Conservation (phyloP, 2,888 invertebrate species). For the Aphidius colemani region DNA sequence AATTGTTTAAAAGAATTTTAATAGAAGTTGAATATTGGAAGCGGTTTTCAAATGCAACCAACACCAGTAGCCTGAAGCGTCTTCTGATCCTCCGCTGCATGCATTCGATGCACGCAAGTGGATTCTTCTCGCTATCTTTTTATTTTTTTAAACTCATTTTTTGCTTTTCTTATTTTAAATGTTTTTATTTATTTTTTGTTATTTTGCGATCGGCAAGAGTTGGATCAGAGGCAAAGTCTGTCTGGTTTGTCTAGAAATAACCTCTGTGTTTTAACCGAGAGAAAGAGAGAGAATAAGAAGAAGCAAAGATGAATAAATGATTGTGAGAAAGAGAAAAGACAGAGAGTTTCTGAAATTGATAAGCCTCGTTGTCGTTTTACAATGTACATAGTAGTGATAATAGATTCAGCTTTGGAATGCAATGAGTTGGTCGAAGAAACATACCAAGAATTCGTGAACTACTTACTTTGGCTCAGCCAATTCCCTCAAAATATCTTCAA, state of each 20-base stretch:
- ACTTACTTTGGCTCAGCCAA: too few species aligned
- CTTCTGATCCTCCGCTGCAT: constrained; percentile 46
- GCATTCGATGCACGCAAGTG: constrained; percentile 27
- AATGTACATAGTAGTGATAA: constrained; percentile 31
- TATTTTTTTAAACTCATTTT: constrained; percentile 4
- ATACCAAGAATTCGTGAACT: constrained; percentile 16
- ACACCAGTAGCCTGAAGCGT: constrained; percentile 56
- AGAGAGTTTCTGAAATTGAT: constrained; percentile 17
- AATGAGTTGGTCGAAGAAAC: constrained; percentile 15
- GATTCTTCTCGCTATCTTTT: not conserved
- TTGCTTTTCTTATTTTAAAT: constrained; percentile 8
- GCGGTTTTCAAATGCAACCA: constrained; percentile 45
- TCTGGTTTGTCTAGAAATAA: too few species aligned
- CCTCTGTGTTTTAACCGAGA: too few species aligned
- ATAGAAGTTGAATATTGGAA: constrained; percentile 27
- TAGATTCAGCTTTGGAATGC: constrained; percentile 22
- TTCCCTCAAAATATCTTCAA: too few species aligned
- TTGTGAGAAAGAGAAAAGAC: too few species aligned
- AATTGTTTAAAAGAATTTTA: constrained; percentile 9
- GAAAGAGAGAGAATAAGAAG: too few species aligned
- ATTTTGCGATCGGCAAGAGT: too few species aligned
- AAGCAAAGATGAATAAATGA: too few species aligned
- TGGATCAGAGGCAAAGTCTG: too few species aligned
- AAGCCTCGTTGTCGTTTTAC: constrained; percentile 35
- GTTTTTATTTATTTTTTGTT: constrained; percentile 1